A percentile compares a stretch with the other conserved stretches of the same genome.
Conservation (phyloP, 1,140 invertebrate genomes). For the Papilio aristodemus region DNA sequence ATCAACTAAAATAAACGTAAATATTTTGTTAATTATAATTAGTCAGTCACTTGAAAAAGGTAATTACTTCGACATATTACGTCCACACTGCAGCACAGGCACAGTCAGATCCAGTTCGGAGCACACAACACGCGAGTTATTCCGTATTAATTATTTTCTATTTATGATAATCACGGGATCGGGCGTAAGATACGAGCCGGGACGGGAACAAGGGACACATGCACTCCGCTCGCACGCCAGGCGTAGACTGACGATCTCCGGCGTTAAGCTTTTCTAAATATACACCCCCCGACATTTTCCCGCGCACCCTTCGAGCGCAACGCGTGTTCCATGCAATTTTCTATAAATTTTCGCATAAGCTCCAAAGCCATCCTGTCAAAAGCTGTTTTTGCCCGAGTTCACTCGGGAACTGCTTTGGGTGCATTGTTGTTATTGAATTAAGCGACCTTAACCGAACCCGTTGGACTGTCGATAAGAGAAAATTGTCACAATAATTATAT, state of each 20-base stretch:
- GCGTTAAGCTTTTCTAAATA: slow-evolving; percentile 70
- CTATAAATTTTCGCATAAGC: slow-evolving; percentile 79
- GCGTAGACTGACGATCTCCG: slow-evolving; percentile 63
- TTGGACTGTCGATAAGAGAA: slow-evolving; percentile 35
- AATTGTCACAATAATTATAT: neutral
- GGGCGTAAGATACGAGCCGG: slow-evolving; percentile 44
- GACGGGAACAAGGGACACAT: slow-evolving; percentile 46
- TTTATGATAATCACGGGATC: slow-evolving; percentile 66
- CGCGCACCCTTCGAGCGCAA: slow-evolving; percentile 73
- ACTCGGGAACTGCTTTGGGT: slow-evolving; percentile 50
- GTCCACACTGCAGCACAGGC: slow-evolving; percentile 47
- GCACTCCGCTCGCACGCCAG: slow-evolving; percentile 50
- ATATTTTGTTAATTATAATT: slow-evolving; percentile 39
- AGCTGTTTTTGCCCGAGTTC: slow-evolving; percentile 70
- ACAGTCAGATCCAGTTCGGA: slow-evolving; percentile 65
- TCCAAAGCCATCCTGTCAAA: slow-evolving; percentile 75
- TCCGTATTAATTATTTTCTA: slow-evolving; percentile 58
- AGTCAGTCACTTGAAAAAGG: slow-evolving; percentile 41
- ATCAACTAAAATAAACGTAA: slow-evolving; percentile 43
- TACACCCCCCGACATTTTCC: slow-evolving; percentile 66
- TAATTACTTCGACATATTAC: slow-evolving; percentile 32
- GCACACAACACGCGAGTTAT: slow-evolving; percentile 61
- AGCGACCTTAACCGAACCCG: slow-evolving; percentile 51
- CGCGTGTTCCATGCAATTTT: slow-evolving; percentile 77
- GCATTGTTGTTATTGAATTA: slow-evolving; percentile 71